These are phyloP conservation scores for Saimiri boliviensis DNA, from an alignment of 2,113 vertebrate species.

Conservation along the genomic window DNA sequence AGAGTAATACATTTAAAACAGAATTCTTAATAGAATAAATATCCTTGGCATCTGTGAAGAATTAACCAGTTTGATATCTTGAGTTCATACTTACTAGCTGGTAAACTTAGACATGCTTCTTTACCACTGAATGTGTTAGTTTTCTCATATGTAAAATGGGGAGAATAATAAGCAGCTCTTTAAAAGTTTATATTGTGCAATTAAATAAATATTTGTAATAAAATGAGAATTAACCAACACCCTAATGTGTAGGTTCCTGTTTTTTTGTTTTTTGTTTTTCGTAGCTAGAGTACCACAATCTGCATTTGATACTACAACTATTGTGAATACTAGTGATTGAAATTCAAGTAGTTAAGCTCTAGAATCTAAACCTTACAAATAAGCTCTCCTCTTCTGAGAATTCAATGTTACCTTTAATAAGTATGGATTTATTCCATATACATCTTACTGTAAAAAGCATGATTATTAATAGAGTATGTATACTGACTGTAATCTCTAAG, in stretches of 20 bases:
- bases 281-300: background rate
- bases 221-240: background rate
- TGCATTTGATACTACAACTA: background rate
- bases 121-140: rapidly evolving
- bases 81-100: rapidly evolving
- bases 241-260: background rate
- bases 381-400: background rate
- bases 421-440: background rate
- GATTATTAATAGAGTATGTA: background rate
- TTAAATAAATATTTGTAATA: background rate
- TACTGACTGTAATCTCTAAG: background rate
- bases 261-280: background rate
- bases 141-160: background rate
- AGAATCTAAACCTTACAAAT: background rate
- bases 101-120: background rate
- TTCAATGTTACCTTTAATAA: background rate
- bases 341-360: background rate
- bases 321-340: background rate
- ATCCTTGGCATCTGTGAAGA: background rate
- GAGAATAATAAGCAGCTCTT: background rate
- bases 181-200: background rate
- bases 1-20: background rate
- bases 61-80: background rate
- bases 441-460: background rate
- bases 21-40: background rate